Percentiles rank a stretch among this genome's conserved stretches.
These are phyloP conservation scores for Drosophila kanapiae DNA, from an alignment of 1,140 invertebrate genomes.

Conservation along the genomic window DNA sequence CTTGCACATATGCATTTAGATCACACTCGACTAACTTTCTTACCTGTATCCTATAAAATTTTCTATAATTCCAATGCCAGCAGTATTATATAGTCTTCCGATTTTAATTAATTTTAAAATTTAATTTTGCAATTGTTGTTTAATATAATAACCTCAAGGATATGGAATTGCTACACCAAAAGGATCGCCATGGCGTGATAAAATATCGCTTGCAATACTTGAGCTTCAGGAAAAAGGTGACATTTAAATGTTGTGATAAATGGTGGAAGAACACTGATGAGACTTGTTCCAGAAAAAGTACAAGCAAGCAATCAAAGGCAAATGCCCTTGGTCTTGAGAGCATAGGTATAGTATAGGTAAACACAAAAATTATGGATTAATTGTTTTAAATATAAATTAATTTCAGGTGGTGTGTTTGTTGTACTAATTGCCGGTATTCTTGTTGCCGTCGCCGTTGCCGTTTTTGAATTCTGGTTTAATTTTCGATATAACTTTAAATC, in stretches of 20 bases:
- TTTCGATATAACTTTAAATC: constrained; percentile 86
- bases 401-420: constrained; percentile 96
- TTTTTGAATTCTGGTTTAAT: constrained; percentile 97
- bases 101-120: too few relatives aligned
- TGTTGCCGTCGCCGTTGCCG: constrained; percentile 94
- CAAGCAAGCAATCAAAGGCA: constrained; percentile 95
- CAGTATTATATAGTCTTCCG: too few relatives aligned
- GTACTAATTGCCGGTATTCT: constrained; percentile 96
- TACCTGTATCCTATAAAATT: too few relatives aligned
- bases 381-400: too few relatives aligned
- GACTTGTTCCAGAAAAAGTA: constrained; percentile 94
- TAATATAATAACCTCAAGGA: constrained; percentile 74
- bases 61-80: too few relatives aligned
- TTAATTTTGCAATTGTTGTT: not conserved
- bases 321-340: constrained; percentile 89
- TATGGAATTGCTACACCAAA: constrained; percentile 96
- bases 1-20: too few relatives aligned
- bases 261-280: constrained; percentile 99
- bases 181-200: constrained; percentile 97
- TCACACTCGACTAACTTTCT: too few relatives aligned
- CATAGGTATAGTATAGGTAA: constrained; percentile 53
- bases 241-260: constrained; percentile 97
- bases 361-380: not conserved
- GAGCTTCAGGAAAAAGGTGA: constrained; percentile 98
- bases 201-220: constrained; percentile 97